Conservation (phyloP, 2,113 vertebrate genomes). For the Oreotrochilus melanogaster region DNA sequence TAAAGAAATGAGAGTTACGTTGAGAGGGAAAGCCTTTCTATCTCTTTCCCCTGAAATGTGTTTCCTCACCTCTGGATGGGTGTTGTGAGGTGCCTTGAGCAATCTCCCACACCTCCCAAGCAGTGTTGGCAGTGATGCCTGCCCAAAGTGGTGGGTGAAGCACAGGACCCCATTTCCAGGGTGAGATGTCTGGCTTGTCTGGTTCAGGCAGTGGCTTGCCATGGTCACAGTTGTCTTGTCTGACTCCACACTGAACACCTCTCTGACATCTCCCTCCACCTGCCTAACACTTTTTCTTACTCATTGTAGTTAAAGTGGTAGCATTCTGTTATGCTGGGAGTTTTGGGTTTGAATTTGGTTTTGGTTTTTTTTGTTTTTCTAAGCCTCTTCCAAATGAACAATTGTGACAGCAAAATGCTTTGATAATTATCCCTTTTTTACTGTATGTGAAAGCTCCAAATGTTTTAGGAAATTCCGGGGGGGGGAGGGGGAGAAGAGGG, state of each 20-base stretch:
- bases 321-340: background rate
- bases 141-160: rapidly evolving
- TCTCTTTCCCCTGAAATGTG: background rate
- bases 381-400: conserved; percentile 30
- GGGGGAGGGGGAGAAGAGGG: no score
- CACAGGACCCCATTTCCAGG: background rate
- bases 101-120: background rate
- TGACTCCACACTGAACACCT: background rate
- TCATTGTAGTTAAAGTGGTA: background rate
- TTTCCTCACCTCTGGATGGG: background rate
- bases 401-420: conserved; percentile 1
- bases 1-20: background rate
- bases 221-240: background rate
- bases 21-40: background rate
- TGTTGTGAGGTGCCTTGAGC: background rate
- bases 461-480: conserved; percentile 42
- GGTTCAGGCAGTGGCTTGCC: rapidly evolving
- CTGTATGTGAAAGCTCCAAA: background rate
- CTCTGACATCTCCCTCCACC: background rate
- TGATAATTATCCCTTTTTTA: conserved; percentile 33
- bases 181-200: background rate
- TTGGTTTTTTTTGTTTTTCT: background rate
- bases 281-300: background rate
- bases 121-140: rapidly evolving
- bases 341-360: background rate